A percentile compares a stretch with the other conserved stretches of the same genome.
phyloP scores from a whole-genome alignment of 1,140 invertebrate species.

The Aphis craccivora region DNA sequence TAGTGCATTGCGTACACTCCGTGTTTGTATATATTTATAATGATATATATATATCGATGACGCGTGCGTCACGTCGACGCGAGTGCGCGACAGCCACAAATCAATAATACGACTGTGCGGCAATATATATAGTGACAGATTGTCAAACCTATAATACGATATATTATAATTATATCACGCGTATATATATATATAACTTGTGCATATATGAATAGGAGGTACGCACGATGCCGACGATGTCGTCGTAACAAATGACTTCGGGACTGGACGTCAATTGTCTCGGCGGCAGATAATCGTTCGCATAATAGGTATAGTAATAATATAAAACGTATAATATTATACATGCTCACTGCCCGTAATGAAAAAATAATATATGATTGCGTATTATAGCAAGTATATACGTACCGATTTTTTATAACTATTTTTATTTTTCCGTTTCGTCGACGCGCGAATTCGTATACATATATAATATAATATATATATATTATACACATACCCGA shows the following conservation, averaged over 20 bases:
- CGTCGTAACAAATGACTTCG: conserved; percentile 11
- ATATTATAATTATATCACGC: not conserved
- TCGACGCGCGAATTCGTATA: not conserved
- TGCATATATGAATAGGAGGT: not conserved
- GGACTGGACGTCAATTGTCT: not conserved
- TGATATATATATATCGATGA: no score
- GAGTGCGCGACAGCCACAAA: not conserved
- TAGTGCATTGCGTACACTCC: no score
- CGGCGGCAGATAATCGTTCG: not conserved
- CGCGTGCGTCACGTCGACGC: not conserved
- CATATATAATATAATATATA: not conserved
- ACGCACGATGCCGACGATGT: not conserved
- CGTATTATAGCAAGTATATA: not conserved
- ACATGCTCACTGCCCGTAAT: not conserved
- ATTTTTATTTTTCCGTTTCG: not conserved
- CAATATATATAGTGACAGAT: conserved; percentile 5
- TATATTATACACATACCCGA: not conserved
- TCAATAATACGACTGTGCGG: not conserved
- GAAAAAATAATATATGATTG: not conserved
- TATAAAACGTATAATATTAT: no score
- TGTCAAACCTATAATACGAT: not conserved
- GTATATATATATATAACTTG: not conserved
- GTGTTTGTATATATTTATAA: no score
- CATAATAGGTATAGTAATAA: not conserved
- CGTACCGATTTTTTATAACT: no score